Conservation (phyloP, 2,113 vertebrate genomes). For the Hydrolagus affinis region DNA sequence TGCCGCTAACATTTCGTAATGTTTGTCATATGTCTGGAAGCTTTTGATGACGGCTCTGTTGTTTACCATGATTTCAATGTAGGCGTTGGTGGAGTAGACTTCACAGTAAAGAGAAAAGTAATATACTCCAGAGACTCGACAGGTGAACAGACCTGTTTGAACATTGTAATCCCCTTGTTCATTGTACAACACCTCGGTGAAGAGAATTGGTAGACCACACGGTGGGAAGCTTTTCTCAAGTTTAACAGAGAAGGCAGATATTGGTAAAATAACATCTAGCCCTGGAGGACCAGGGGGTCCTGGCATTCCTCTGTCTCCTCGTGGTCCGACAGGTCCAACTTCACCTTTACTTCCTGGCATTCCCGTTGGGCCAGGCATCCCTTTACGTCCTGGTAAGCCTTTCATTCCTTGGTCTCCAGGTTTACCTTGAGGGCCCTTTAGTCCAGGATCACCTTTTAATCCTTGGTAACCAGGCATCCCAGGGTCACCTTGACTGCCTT, state of each 20-base stretch:
- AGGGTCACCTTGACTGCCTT: neutral
- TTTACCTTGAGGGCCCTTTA: neutral
- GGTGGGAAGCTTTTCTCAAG: neutral
- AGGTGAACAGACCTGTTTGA: neutral
- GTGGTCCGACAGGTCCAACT: neutral
- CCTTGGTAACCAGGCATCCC: neutral
- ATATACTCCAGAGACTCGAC: neutral
- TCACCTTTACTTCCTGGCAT: neutral
- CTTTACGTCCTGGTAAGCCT: constrained; percentile 7
- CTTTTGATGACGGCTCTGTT: neutral
- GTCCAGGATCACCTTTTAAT: neutral
- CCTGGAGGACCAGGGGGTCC: neutral
- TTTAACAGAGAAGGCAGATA: constrained; percentile 6
- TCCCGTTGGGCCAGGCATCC: neutral
- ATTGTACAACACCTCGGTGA: neutral
- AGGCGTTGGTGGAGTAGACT: neutral
- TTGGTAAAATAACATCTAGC: neutral
- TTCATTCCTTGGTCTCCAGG: neutral
- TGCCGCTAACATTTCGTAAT: neutral
- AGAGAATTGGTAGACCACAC: neutral
- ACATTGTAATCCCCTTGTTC: neutral
- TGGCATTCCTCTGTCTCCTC: neutral
- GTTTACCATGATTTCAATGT: constrained; percentile 6
- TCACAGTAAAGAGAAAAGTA: neutral
- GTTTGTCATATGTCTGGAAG: constrained; percentile 8